A percentile compares a stretch with the other conserved stretches of the same genome.
Evolutionary conservation across 1,140 invertebrate species (phyloP).

Genomic region (Charaxes varanes): DNA sequence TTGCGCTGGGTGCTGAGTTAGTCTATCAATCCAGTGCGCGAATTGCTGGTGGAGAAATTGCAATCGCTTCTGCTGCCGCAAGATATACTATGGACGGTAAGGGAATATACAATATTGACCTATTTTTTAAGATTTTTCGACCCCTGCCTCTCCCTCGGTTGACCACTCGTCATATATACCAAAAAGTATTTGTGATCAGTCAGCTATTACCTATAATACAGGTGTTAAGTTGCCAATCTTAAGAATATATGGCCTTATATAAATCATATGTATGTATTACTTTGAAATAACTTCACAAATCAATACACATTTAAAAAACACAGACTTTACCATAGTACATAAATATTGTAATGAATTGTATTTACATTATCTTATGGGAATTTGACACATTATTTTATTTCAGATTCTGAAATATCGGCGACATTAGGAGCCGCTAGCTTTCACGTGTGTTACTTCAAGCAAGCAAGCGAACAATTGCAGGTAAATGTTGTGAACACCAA

Average conservation of each 20-base stretch:
- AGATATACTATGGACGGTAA: conserved; percentile 64
- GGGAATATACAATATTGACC: conserved; percentile 5
- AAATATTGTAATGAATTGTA: not conserved
- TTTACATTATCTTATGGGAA: not conserved
- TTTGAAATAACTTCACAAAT: no score
- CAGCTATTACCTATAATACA: no score
- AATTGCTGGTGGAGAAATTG: conserved; percentile 90
- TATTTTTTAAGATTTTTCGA: no score
- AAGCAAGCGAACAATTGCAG: conserved; percentile 92
- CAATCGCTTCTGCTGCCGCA: conserved; percentile 89
- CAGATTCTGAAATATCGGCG: conserved; percentile 79
- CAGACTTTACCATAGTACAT: no score
- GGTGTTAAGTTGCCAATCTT: no score
- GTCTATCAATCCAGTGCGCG: conserved; percentile 92
- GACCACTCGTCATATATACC: no score
- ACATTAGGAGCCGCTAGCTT: conserved; percentile 88
- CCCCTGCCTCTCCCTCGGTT: no score
- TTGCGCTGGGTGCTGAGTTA: conserved; percentile 94
- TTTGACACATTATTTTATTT: no score
- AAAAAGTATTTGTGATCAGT: no score
- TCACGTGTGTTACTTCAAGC: conserved; percentile 96
- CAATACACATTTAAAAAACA: no score
- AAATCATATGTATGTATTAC: no score
- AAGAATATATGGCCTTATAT: no score
- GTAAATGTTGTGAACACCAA: conserved; percentile 21